Base-by-base conservation (phyloP, 2,888 invertebrate species). In the Epicampocera succincta region DNA sequence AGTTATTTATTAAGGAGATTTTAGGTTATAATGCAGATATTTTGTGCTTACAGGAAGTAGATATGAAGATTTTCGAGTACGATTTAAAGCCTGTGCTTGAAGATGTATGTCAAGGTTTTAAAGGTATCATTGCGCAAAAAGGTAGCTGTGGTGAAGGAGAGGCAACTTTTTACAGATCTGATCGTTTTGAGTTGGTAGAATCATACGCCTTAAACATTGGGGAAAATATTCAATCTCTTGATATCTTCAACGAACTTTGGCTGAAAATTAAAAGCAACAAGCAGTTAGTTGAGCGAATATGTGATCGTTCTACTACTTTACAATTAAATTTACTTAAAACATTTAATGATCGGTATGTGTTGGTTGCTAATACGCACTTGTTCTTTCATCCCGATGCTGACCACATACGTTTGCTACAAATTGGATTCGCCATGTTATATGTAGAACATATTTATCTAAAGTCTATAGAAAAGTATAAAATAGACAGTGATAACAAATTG, bases 341-440 rank as follows among this genome's bases (percentile, higher is more conserved):
- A 82, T 93, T 93, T 13, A 92, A 92, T 76, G 91, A 91, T 2
- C 90, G 94, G 85, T 90, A 94, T 72, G 86, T 96, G 42, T 88
- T 96, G 44, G 92, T 95, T 83, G 97, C 95, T 15, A 98, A 98
- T 88, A 98, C 97, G 1, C 99, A 99, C 92, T 92, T 99, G 60
- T 99, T 97, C 91, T 99, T 97, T 87, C 96, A 97, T 89, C 97
- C 98, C 0, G 94, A 96, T 90, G 96, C 98, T 6, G 96, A 97
- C 90, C 96, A 98, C 87, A 95, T 99, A 85, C 92, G 99, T 81
- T 91, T 98, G 4, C 89, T 98, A 21, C 99, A 99, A 92, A 95
- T 94, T 38, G 95, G 95, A 38, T 93, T 95, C 83, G 92, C 94
- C 25, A 92, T 97, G 84, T 92, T 93, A 50, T 96, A 95, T 91